These are phyloP conservation scores for Doryteuthis pealeii DNA, from an alignment of 1,140 invertebrate species.

Conservation along the genomic window DNA sequence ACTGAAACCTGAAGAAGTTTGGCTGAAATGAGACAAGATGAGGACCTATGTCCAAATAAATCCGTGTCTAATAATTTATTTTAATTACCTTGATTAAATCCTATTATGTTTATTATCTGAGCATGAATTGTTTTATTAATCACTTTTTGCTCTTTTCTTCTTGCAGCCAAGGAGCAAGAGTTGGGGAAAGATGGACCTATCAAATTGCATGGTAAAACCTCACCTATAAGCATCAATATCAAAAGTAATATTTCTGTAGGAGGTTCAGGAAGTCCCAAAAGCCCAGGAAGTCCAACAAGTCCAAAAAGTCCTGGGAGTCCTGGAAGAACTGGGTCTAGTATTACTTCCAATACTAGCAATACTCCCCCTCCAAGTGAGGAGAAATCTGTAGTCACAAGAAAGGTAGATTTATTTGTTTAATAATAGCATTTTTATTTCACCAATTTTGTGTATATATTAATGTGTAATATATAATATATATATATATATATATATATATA, in stretches of 20 bases:
- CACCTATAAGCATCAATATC: constrained; percentile 52
- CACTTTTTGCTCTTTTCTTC: background rate
- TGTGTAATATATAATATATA: too few species aligned
- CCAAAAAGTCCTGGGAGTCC: constrained; percentile 38
- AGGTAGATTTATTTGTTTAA: constrained; percentile 1
- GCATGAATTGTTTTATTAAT: too few species aligned
- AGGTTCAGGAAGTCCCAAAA: constrained; percentile 35
- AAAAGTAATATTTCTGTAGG: constrained; percentile 40
- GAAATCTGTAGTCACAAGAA: constrained; percentile 12
- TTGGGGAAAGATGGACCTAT: constrained; percentile 42
- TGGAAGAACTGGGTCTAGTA: constrained; percentile 18
- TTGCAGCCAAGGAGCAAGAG: constrained; percentile 52
- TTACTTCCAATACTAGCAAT: background rate
- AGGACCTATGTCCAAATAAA: too few species aligned
- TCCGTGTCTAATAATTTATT: too few species aligned
- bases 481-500: too few species aligned
- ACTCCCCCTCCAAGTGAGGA: background rate
- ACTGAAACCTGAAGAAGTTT: too few species aligned
- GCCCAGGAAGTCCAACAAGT: constrained; percentile 36
- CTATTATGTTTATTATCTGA: background rate
- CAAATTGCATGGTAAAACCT: constrained; percentile 42
- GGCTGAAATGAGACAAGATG: too few species aligned
- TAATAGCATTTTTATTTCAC: too few species aligned
- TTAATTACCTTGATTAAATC: too few species aligned
- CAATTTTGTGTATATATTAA: too few species aligned